A percentile compares a stretch with the other conserved stretches of the same genome.
phyloP scores from a whole-genome alignment of 2,888 invertebrate species.

The Nineta flava region DNA sequence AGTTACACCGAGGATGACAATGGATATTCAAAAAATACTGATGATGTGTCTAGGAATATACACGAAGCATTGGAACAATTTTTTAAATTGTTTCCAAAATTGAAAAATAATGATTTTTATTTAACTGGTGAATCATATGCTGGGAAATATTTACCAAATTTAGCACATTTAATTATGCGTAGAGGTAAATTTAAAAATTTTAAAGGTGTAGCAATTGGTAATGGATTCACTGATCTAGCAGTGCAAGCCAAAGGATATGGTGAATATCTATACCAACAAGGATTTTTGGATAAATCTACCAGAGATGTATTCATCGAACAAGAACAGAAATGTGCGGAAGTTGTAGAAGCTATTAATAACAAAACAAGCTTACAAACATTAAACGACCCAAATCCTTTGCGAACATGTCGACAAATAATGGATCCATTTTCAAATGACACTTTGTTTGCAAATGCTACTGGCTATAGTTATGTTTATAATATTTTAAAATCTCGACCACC shows the following conservation, averaged over 20 bases:
- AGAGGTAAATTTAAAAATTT: slow-evolving; percentile 38
- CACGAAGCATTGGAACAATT: slow-evolving; percentile 66
- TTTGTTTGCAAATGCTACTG: slow-evolving; percentile 56
- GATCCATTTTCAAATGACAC: slow-evolving; percentile 28
- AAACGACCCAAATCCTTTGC: slow-evolving; percentile 46
- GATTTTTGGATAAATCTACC: slow-evolving; percentile 49
- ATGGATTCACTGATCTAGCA: slow-evolving; percentile 63
- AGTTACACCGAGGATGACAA: slow-evolving; percentile 65
- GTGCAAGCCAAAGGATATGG: slow-evolving; percentile 59
- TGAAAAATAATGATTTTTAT: slow-evolving; percentile 61
- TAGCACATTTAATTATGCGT: slow-evolving; percentile 33
- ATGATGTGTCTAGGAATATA: slow-evolving; percentile 63
- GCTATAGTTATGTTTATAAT: slow-evolving; percentile 61
- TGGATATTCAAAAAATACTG: slow-evolving; percentile 68
- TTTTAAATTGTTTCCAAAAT: slow-evolving; percentile 64
- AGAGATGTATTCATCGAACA: slow-evolving; percentile 39
- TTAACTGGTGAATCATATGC: slow-evolving; percentile 83
- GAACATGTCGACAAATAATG: slow-evolving; percentile 49
- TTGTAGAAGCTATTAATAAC: slow-evolving; percentile 49
- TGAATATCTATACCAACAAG: slow-evolving; percentile 64
- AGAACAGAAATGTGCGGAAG: slow-evolving; percentile 38
- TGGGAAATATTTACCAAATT: slow-evolving; percentile 65
- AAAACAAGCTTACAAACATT: slow-evolving; percentile 54
- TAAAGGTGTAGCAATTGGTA: slow-evolving; percentile 59
- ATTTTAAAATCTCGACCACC: slow-evolving; percentile 41